These are phyloP conservation scores for Pachypeltis micranthus DNA, from an alignment of 1,140 invertebrate species.

Conservation along the genomic window DNA sequence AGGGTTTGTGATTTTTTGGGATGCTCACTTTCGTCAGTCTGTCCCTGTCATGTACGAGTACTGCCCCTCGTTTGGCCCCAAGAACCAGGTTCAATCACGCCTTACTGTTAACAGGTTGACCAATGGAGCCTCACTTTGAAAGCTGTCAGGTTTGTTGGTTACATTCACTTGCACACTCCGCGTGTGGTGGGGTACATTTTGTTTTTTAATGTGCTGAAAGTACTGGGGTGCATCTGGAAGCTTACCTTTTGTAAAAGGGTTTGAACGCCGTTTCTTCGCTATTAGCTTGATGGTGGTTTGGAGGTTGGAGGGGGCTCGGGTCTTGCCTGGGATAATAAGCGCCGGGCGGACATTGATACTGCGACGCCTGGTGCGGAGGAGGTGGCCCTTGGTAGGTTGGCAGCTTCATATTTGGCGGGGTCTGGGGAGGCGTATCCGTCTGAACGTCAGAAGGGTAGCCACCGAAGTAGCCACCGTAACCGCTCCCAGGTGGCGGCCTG, in stretches of 20 bases:
- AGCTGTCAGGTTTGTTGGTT: too few relatives aligned
- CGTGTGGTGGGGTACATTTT: too few relatives aligned
- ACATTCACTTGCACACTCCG: too few relatives aligned
- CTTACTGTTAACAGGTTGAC: too few relatives aligned
- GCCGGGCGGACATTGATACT: too few relatives aligned
- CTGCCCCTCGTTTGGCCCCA: too few relatives aligned
- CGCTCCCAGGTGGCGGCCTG: slow-evolving; percentile 10
- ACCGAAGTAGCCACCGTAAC: slow-evolving; percentile 48
- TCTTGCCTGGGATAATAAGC: slow-evolving; percentile 10
- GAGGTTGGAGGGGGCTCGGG: slow-evolving; percentile 28
- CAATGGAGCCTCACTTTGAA: too few relatives aligned
- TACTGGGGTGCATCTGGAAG: not conserved
- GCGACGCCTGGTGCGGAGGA: slow-evolving; percentile 25
- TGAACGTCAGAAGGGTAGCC: slow-evolving; percentile 63
- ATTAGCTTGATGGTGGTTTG: slow-evolving; percentile 39
- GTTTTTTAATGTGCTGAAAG: too few relatives aligned
- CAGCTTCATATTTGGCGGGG: slow-evolving; percentile 81
- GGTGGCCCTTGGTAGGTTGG: slow-evolving; percentile 44
- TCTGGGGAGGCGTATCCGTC: slow-evolving; percentile 84
- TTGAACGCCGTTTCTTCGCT: slow-evolving; percentile 54
- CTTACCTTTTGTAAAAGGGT: slow-evolving; percentile 79
- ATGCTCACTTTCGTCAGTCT: too few relatives aligned
- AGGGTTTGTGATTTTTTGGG: too few relatives aligned
- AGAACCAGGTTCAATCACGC: too few relatives aligned
- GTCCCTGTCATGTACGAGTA: too few relatives aligned